These are phyloP conservation scores for Acanthis flammea DNA, from an alignment of 2,797 vertebrate species.

Conservation along the genomic window DNA sequence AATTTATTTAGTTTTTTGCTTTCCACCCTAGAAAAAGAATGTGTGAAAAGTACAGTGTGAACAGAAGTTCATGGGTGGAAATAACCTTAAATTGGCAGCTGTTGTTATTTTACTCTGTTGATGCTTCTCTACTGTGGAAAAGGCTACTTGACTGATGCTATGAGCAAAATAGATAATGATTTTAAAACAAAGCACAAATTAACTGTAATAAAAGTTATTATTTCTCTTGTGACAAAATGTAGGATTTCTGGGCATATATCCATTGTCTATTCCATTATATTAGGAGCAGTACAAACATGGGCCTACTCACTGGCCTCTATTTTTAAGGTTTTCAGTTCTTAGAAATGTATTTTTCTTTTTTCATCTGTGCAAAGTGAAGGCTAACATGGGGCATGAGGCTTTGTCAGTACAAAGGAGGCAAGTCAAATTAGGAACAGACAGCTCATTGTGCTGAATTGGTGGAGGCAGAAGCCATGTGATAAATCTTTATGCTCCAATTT, in stretches of 20 bases:
- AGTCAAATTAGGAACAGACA: neutral
- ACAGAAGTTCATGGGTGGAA: neutral
- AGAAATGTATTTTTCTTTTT: neutral
- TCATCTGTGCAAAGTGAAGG: neutral
- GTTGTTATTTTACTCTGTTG: constrained; percentile 9
- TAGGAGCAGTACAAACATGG: neutral
- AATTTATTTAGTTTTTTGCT: neutral
- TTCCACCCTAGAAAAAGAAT: neutral
- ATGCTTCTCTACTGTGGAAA: neutral
- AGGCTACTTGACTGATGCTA: neutral
- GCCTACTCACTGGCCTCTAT: rapidly evolving
- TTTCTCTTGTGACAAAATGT: neutral
- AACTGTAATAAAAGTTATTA: neutral
- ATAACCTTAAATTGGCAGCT: neutral
- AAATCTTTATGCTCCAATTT: neutral
- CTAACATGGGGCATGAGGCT: neutral
- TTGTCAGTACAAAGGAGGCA: neutral
- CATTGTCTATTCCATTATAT: neutral
- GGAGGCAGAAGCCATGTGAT: rapidly evolving
- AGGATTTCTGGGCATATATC: neutral
- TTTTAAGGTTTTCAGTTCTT: neutral
- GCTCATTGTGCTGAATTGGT: neutral
- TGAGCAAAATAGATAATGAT: neutral
- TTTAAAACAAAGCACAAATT: neutral
- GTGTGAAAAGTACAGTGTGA: neutral